Evolutionary conservation across 2,888 invertebrate genomes (phyloP).

Genomic region (Campoletis raptor): DNA sequence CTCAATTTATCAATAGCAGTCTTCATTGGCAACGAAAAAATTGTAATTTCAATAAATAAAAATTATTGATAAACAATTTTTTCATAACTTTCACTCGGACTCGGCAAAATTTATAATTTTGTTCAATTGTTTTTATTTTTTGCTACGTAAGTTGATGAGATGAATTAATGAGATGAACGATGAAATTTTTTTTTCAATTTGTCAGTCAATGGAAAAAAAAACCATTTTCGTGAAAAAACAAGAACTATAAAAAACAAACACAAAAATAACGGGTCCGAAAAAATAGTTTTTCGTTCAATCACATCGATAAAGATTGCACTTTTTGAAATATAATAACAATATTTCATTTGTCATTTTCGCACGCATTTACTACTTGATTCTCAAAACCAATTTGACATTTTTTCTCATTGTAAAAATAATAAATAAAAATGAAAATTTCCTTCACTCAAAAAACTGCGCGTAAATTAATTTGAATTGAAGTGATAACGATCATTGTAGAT

Average conservation of each 20-base stretch:
- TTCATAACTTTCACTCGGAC: neutral
- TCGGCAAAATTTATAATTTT: constrained; percentile 14
- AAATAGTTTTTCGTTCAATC: constrained; percentile 4
- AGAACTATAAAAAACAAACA: neutral
- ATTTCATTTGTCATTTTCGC: neutral
- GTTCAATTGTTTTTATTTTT: neutral
- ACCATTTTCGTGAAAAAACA: neutral
- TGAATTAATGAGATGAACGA: neutral
- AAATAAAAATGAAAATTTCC: neutral
- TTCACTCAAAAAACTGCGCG: neutral
- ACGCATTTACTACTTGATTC: neutral
- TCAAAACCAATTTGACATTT: neutral
- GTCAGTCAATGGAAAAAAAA: neutral
- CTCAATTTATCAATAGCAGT: constrained; percentile 16
- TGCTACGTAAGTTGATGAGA: neutral
- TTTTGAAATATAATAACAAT: neutral
- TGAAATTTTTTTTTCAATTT: neutral
- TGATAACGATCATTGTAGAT: neutral
- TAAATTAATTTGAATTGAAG: neutral
- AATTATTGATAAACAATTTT: constrained; percentile 3
- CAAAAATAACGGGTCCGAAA: neutral
- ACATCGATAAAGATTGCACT: neutral
- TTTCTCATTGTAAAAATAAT: neutral
- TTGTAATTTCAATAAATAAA: neutral
- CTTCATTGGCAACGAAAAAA: constrained; percentile 15